These are phyloP conservation scores for Netelia fuscicornis DNA, from an alignment of 2,888 invertebrate species.

Conservation along the genomic window DNA sequence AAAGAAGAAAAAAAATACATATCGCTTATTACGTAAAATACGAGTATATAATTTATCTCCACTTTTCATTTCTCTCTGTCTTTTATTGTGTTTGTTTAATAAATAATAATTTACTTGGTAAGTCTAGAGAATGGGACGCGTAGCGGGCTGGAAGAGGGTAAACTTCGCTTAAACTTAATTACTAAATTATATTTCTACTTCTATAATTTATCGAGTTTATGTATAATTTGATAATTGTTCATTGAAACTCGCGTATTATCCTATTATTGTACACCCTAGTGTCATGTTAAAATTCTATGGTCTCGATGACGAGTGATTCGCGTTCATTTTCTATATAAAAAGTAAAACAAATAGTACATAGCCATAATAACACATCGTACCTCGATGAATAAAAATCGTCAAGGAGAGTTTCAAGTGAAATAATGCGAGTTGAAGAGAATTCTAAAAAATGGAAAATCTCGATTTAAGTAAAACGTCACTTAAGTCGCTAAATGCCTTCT, in stretches of 20 bases:
- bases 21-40: conserved; percentile 55
- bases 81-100: conserved; percentile 73
- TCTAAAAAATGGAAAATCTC: neutral
- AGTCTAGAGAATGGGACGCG: conserved; percentile 65
- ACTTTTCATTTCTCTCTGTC: conserved; percentile 49
- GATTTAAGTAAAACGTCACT: no score
- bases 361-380: conserved; percentile 59
- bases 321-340: conserved; percentile 35
- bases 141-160: conserved; percentile 36
- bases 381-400: neutral
- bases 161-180: conserved; percentile 47
- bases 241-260: conserved; percentile 15
- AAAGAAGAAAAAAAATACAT: conserved; percentile 60
- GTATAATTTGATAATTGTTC: conserved; percentile 58
- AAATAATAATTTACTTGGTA: conserved; percentile 80
- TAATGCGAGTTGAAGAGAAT: neutral
- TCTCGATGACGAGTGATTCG: conserved; percentile 53
- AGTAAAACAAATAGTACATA: conserved; percentile 42
- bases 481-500: neutral
- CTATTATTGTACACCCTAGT: conserved; percentile 44
- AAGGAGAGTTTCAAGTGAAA: neutral
- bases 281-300: conserved; percentile 67
- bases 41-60: conserved; percentile 63
- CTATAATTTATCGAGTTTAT: conserved; percentile 5
- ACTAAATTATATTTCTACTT: neutral